Conservation (phyloP, 2,888 invertebrate genomes). For the Rotaria sp. region DNA sequence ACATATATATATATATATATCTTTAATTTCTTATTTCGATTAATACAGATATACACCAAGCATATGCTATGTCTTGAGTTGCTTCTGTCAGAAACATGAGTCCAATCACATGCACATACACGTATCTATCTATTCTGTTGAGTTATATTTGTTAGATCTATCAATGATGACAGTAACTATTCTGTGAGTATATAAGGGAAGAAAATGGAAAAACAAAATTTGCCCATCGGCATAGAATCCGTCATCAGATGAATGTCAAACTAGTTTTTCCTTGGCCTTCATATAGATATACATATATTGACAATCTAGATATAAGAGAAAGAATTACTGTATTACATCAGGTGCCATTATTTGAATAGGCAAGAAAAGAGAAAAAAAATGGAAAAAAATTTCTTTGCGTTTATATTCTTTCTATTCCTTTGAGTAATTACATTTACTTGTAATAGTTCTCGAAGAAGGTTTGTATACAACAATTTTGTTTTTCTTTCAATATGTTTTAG, state of each 20-base stretch:
- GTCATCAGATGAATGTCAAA: slow-evolving; percentile 6
- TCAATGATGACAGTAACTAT: neutral
- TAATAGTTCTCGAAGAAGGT: neutral
- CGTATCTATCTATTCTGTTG: neutral
- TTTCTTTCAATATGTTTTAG: neutral
- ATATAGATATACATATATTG: neutral
- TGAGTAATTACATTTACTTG: neutral
- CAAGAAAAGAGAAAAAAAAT: neutral
- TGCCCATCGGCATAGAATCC: slow-evolving; percentile 2
- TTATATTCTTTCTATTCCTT: neutral
- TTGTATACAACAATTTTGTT: neutral
- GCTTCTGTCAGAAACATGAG: neutral
- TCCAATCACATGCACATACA: neutral
- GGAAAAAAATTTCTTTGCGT: neutral
- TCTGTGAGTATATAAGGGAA: neutral
- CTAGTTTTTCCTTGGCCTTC: neutral
- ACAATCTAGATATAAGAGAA: neutral
- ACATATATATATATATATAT: neutral
- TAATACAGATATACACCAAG: neutral
- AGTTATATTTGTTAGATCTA: neutral
- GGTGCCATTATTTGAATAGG: neutral
- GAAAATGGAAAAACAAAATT: neutral
- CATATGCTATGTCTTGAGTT: neutral
- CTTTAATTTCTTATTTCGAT: neutral
- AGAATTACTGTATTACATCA: neutral